A percentile compares a stretch with the other conserved stretches of the same genome.
Conservation (phyloP, 53 echinoderm and acorn worm genomes). For the Stichopus horrens region DNA sequence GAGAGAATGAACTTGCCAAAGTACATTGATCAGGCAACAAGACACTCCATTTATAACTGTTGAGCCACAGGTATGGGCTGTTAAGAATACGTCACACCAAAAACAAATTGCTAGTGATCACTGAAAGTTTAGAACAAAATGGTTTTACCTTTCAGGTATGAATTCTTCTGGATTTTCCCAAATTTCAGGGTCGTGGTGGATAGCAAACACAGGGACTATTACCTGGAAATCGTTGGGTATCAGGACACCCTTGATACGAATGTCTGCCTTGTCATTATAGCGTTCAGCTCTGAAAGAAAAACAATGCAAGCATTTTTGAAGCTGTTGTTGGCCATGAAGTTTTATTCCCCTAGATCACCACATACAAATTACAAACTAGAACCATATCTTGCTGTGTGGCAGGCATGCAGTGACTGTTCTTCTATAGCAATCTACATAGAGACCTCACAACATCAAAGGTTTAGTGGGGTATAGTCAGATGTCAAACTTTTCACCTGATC, state of each 20-base stretch:
- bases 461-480: too few species aligned
- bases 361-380: not conserved
- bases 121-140: not conserved
- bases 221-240: slow-evolving; percentile 56
- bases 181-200: slow-evolving; percentile 66
- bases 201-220: slow-evolving; percentile 53
- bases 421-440: too few species aligned
- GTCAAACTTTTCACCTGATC: too few species aligned
- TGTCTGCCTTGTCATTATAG: slow-evolving; percentile 25
- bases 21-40: too few species aligned
- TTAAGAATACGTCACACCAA: too few species aligned
- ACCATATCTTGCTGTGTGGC: not conserved
- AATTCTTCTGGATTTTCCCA: slow-evolving; percentile 82
- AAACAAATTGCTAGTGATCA: not conserved
- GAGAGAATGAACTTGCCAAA: too few species aligned
- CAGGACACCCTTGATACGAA: slow-evolving; percentile 22
- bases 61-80: too few species aligned
- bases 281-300: slow-evolving; percentile 31
- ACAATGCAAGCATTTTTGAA: not conserved
- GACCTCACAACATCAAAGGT: too few species aligned
- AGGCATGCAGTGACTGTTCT: not conserved
- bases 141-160: slow-evolving; percentile 66
- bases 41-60: too few species aligned
- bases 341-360: too few species aligned
- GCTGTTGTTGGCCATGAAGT: not conserved